phyloP scores from a whole-genome alignment of 2,113 vertebrate species.

The Rhinopomastus cyanomelas region DNA sequence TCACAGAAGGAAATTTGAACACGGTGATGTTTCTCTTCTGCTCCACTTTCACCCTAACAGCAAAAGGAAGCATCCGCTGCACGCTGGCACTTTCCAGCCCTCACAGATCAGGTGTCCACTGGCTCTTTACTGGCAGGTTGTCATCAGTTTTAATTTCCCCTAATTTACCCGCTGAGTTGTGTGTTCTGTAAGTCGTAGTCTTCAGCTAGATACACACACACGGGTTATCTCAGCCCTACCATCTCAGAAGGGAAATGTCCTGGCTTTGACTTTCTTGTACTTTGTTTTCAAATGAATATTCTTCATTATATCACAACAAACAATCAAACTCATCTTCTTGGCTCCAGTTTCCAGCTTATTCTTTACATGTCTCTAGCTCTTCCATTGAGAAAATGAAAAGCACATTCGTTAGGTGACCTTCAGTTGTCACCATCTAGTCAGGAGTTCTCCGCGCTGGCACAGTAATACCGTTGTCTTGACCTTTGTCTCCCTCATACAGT shows the following conservation, averaged over 20 bases:
- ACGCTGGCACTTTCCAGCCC: neutral
- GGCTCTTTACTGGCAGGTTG: neutral
- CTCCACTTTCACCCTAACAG: neutral
- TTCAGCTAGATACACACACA: neutral
- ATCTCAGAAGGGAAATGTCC: neutral
- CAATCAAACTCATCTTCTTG: neutral
- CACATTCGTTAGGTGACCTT: conserved; percentile 51
- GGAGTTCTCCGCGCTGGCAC: neutral
- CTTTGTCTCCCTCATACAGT: conserved; percentile 35
- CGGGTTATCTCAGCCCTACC: fast-evolving
- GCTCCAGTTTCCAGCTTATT: neutral
- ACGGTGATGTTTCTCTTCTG: neutral
- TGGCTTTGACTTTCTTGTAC: neutral
- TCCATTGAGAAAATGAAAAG: conserved; percentile 36
- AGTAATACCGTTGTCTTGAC: conserved; percentile 47
- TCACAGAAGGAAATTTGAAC: neutral
- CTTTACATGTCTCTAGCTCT: conserved; percentile 3
- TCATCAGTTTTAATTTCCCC: neutral
- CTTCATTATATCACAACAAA: neutral
- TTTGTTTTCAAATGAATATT: neutral
- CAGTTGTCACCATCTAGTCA: conserved; percentile 31
- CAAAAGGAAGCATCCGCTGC: neutral
- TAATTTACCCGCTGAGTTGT: neutral
- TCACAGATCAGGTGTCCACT: neutral
- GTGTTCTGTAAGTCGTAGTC: neutral